Conservation (phyloP, 1,140 invertebrate genomes). For the Bombus confusus region DNA sequence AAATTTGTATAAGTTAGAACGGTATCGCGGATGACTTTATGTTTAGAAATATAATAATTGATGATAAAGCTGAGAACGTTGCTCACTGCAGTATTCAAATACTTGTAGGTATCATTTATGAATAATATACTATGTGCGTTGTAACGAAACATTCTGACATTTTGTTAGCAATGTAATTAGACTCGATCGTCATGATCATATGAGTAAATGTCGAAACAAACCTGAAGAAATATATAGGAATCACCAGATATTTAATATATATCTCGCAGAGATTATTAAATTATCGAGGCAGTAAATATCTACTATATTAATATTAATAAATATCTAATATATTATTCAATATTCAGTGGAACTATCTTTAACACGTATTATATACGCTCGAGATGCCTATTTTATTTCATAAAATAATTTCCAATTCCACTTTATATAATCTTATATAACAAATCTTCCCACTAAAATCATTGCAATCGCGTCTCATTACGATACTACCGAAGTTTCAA, state of each 20-base stretch:
- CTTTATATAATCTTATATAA: too few relatives aligned
- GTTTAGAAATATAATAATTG: conserved; percentile 37
- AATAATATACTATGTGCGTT: too few relatives aligned
- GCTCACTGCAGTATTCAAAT: too few relatives aligned
- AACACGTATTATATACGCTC: background rate
- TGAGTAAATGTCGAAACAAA: background rate
- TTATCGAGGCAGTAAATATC: background rate
- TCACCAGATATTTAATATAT: rapidly evolving
- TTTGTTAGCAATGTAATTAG: too few relatives aligned
- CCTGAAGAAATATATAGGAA: background rate
- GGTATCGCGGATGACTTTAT: conserved; percentile 7
- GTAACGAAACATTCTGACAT: too few relatives aligned
- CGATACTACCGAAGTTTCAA: background rate
- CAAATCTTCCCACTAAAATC: too few relatives aligned
- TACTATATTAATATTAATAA: background rate
- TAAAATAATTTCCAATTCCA: too few relatives aligned
- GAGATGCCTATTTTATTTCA: too few relatives aligned
- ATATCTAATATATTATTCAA: background rate
- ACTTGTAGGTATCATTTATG: too few relatives aligned
- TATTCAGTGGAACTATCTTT: background rate
- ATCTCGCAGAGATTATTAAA: background rate
- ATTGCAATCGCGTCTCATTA: background rate
- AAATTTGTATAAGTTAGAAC: conserved; percentile 48
- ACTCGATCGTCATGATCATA: background rate
- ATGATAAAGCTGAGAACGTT: conserved; percentile 12